Evolutionary conservation across 2,888 invertebrate species (phyloP), one percentile per base, ranked within the genome.

Genomic region (Aporophyla lueneburgensis): DNA sequence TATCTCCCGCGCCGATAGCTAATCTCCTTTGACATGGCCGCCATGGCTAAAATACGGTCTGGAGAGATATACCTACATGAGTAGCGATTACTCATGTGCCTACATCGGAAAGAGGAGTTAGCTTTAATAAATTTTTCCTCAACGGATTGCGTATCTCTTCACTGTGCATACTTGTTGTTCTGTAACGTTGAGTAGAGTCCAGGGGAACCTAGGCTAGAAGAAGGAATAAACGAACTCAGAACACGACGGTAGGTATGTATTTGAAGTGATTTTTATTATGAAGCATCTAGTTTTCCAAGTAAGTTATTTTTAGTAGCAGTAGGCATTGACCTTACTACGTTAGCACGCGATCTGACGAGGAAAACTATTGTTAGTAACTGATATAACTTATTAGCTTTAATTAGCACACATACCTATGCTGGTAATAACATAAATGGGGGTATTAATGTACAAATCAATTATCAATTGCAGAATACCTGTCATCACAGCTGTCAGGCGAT

Each of bases 381-480:
- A 74, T 54, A 59, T 33, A 61, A 62, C 43, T 27, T 24, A 33
- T 65, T 53, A 78, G 19, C n/a, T 58, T 69, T 70, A 61, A 74
- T 80, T 51, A 66, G 49, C n/a, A 66, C n/a, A 46, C 75, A 61
- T 27, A 24, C 21, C 21, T 59, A 6, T 40, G 4, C 27, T 56
- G 54, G 14, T 65, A 74, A 54, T 74, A 10, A 80, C 27, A 9
- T 46, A 66, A 80, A 70, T 74, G 49, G 61, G 43, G 63, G 61
- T 69, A 76, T 51, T 75, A 7, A 56, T 33, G 70, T 80, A 74
- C 54, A 67, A 70, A 74, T 59, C 43, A 14, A 69, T 70, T 81
- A 75, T 53, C 27, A 14, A 10, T 70, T 75, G 76, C 65, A 59
- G n/a, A 67, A 62, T 58, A 73, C 14, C 33, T 77, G 56, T 78